Conservation (phyloP, 2,797 vertebrate species). For the Gallinago stenura region DNA sequence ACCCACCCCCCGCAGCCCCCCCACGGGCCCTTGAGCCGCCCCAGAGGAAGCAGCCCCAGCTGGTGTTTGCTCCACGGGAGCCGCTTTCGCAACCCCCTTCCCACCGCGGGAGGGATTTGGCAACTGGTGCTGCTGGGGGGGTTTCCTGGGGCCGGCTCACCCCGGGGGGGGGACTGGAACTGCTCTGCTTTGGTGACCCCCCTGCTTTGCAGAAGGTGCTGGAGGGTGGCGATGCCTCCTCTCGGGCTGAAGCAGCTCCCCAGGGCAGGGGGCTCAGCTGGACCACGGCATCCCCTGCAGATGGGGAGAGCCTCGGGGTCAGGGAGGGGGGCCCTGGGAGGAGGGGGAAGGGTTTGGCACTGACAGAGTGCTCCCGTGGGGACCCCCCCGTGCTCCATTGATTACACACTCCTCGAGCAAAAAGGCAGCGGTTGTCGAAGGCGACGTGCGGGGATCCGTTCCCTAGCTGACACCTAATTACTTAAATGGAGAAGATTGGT, state of each 20-base stretch:
- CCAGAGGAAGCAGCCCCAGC: not conserved
- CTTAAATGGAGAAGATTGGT: not conserved
- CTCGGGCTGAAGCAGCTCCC: not conserved
- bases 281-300: not conserved
- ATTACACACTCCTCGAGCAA: not conserved
- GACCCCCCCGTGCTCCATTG: not conserved
- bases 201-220: not conserved
- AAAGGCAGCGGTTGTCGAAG: not conserved
- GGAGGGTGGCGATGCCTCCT: not conserved
- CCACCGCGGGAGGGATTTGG: not conserved
- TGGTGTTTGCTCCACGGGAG: not conserved
- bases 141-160: not conserved
- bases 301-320: no score
- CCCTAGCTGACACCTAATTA: not conserved
- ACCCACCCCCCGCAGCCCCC: not conserved
- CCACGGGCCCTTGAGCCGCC: not conserved
- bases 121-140: not conserved
- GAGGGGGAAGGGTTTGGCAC: not conserved
- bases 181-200: not conserved
- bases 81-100: not conserved
- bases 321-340: not conserved
- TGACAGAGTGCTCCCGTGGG: not conserved
- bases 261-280: not conserved
- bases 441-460: accelerated
- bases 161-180: not conserved